Evolutionary conservation across 2,888 invertebrate species (phyloP), one percentile per base, ranked within the genome.

Genomic region (Agrilus mali): DNA sequence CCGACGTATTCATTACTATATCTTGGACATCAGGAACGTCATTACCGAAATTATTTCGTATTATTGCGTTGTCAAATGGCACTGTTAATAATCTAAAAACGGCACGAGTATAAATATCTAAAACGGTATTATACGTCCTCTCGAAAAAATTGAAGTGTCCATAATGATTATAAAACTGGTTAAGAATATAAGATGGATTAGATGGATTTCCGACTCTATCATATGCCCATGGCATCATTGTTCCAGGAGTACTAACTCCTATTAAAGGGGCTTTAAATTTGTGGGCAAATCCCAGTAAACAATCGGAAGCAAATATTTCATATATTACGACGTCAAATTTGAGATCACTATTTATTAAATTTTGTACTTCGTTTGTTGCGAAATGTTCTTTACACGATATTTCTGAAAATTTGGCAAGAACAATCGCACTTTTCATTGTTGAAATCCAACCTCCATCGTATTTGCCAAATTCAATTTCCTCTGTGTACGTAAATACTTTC

Each of bases 251-350:
- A 5, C 69, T 68, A 41, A 77, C 59, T 2, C 72, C 73, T 37
- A 77, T 71, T 36, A 73, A 66, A 0, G 82, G 82, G 0, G 75
- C 77, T 36, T 72, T 61, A 12, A 82, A 68, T 50, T 75, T 72
- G 54, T 80, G 68, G 0, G 75, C 76, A 17, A 85, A 60, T 2
- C 74, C 78, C 47, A 81, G 61, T 59, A 75, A 75, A 56, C 85
- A 82, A 55, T 85, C 80, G 44, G 74, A 74, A 50, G 80, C 80
- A 55, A 84, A 85, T 45, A 73, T 73, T 60, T 85, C 85, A 39
- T 75, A 64, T 1, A 85, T 60, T 7, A 82, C 68, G 0, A 85
- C 59, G 59, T 86, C 83, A 54, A 75, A 82, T 40, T 71, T 72
- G 1, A 63, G 61, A 49, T 69, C 67, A 2, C 57, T 55, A 36